Percentiles rank a stretch among this genome's conserved stretches.
Evolutionary conservation across 2,113 vertebrate species (phyloP).

Genomic region (Neodontobutis hainanensis): DNA sequence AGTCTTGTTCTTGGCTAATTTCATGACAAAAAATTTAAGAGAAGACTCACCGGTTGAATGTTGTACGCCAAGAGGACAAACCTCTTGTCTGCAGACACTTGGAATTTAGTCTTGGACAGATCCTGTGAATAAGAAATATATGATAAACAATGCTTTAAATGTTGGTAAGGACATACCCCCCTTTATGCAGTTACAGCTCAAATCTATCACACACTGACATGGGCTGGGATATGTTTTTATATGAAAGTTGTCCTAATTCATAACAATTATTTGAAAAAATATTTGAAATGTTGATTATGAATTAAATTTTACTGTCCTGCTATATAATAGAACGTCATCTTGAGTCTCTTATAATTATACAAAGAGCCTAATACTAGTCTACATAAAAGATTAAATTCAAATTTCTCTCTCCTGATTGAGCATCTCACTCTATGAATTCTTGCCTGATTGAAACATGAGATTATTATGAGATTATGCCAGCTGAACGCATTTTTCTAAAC

Average conservation of each 20-base stretch:
- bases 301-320: too few relatives aligned
- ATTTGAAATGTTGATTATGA: too few relatives aligned
- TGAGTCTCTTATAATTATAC: too few relatives aligned
- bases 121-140: conserved; percentile 43
- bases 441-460: not conserved
- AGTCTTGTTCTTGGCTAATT: conserved; percentile 5
- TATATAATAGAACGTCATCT: too few relatives aligned
- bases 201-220: not conserved
- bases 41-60: conserved; percentile 75
- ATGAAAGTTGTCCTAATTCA: not conserved
- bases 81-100: conserved; percentile 80
- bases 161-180: not conserved
- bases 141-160: not conserved
- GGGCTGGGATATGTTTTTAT: not conserved
- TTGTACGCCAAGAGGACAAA: conserved; percentile 80
- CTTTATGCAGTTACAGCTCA: too few relatives aligned
- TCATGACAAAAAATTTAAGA: not conserved
- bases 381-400: too few relatives aligned
- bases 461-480: not conserved
- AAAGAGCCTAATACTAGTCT: too few relatives aligned
- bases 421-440: too few relatives aligned
- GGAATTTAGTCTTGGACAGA: conserved; percentile 64
- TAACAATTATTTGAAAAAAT: too few relatives aligned
- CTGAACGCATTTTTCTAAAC: conserved; percentile 6
- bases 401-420: too few relatives aligned